Conservation (phyloP, 2,888 invertebrate species). For the Argynnis bischoffii region DNA sequence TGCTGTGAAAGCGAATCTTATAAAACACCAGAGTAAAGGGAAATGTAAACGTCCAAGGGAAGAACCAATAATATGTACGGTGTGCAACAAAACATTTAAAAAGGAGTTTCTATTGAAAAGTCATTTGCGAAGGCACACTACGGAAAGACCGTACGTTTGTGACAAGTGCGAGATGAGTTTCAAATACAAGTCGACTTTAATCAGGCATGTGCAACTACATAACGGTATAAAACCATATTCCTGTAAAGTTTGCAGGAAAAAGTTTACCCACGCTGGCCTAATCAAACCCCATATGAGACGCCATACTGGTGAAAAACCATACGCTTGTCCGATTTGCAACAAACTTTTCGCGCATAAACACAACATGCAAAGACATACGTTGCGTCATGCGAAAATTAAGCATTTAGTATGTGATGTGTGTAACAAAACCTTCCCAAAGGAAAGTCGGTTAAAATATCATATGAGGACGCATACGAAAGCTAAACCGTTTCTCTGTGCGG, state of each 20-base stretch:
- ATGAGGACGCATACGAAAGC: slow-evolving; percentile 61
- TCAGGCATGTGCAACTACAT: slow-evolving; percentile 57
- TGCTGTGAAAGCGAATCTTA: slow-evolving; percentile 45
- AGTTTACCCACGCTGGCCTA: slow-evolving; percentile 47
- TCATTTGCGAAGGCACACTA: slow-evolving; percentile 46
- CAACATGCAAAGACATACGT: slow-evolving; percentile 60
- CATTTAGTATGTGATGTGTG: slow-evolving; percentile 61
- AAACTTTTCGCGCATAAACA: slow-evolving; percentile 63
- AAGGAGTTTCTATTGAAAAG: slow-evolving; percentile 46
- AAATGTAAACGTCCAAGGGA: slow-evolving; percentile 37
- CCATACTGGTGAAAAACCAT: slow-evolving; percentile 59
- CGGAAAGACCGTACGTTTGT: slow-evolving; percentile 45
- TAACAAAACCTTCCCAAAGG: slow-evolving; percentile 60
- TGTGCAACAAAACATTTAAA: slow-evolving; percentile 48
- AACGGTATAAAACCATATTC: slow-evolving; percentile 47
- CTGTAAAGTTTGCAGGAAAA: slow-evolving; percentile 51
- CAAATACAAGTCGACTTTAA: slow-evolving; percentile 59
- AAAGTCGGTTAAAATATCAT: slow-evolving; percentile 63
- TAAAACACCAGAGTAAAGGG: slow-evolving; percentile 41
- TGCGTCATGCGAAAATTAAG: slow-evolving; percentile 56
- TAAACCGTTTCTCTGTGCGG: slow-evolving; percentile 57
- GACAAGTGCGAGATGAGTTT: slow-evolving; percentile 49
- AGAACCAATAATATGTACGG: slow-evolving; percentile 41
- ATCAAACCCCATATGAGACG: slow-evolving; percentile 57
- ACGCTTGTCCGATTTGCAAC: slow-evolving; percentile 52